Evolutionary conservation across 2,113 vertebrate genomes (phyloP).

Genomic region (Leiothrix lutea): DNA sequence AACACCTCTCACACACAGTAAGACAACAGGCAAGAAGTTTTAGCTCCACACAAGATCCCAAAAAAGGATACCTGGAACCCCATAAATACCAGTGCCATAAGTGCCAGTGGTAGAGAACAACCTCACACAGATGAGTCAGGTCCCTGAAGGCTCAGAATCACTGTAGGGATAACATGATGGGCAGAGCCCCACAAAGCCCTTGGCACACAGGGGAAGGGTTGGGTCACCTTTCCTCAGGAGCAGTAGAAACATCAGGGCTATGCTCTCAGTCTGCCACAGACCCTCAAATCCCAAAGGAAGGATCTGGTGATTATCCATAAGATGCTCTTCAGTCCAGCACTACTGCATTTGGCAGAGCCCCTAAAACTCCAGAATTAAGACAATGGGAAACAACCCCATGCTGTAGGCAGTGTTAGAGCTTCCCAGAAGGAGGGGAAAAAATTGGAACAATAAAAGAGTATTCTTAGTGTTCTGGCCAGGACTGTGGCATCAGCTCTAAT

Average conservation of each 20-base stretch:
- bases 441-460: neutral
- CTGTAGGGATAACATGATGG: neutral
- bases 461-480: neutral
- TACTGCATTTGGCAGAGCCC: neutral
- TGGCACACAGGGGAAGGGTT: neutral
- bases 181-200: neutral
- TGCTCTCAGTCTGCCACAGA: neutral
- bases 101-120: neutral
- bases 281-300: neutral
- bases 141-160: neutral
- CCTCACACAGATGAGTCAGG: neutral
- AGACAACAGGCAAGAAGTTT: neutral
- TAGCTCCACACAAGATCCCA: neutral
- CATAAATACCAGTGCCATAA: neutral
- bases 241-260: neutral
- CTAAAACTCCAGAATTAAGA: neutral
- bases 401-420: neutral
- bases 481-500: neutral
- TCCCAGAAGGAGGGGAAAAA: neutral
- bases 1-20: neutral
- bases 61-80: neutral
- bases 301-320: neutral
- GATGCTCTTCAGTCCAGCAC: neutral
- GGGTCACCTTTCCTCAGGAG: neutral
- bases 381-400: neutral